These are phyloP conservation scores for Heliconius aoede DNA, from an alignment of 2,888 invertebrate species.

Conservation along the genomic window DNA sequence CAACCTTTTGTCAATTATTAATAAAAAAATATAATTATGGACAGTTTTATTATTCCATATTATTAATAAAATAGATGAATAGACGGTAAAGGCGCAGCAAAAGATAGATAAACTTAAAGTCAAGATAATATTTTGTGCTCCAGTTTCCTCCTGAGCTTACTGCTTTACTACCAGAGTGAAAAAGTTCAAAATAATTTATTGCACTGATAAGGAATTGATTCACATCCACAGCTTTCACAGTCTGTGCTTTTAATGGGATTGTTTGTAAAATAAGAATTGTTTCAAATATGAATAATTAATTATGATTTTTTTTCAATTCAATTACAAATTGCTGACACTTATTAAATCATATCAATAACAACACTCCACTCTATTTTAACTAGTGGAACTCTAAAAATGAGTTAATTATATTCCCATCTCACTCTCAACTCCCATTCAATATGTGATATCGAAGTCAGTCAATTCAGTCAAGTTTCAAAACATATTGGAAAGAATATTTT, in stretches of 20 bases:
- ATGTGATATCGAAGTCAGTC: conserved; percentile 14
- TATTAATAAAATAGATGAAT: neutral
- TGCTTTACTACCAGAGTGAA: too few species aligned
- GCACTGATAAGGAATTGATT: too few species aligned
- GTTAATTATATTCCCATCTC: conserved; percentile 25
- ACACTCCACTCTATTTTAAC: neutral
- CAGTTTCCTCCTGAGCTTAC: too few species aligned
- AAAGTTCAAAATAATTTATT: too few species aligned
- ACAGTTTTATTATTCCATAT: neutral
- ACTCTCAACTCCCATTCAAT: conserved; percentile 23
- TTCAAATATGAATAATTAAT: too few species aligned
- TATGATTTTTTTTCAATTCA: too few species aligned
- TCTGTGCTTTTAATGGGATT: too few species aligned
- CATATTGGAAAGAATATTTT: conserved; percentile 36
- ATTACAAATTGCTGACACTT: neutral
- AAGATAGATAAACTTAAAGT: too few species aligned
- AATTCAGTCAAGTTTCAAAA: conserved; percentile 7
- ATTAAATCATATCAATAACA: neutral
- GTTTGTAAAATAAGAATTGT: too few species aligned
- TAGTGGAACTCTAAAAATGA: neutral
- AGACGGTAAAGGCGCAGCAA: neutral
- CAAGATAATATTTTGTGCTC: too few species aligned
- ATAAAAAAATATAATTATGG: conserved; percentile 9
- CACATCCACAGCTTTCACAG: too few species aligned
- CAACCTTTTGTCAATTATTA: conserved; percentile 34